Evolutionary conservation across 2,888 invertebrate species (phyloP), one percentile per base, ranked within the genome.

Genomic region (Cheiracanthium punctorium): DNA sequence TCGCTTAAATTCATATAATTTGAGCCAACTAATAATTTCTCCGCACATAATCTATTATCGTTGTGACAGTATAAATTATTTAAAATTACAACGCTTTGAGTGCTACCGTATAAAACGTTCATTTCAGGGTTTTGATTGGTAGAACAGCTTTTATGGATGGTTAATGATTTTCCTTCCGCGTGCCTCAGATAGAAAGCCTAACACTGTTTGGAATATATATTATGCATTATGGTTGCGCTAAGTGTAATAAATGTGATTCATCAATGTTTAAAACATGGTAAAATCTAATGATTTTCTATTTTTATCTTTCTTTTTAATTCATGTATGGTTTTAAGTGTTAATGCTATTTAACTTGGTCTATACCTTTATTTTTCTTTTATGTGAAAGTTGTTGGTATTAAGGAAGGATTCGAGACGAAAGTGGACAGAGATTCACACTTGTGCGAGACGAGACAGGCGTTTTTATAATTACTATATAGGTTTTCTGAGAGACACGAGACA

Each of bases 11-110:
- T 48, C 43, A 48, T 48, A 48, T 48, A 48, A 48, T 48, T 48
- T 48, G 14, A 17, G 14, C 43, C 7, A 17, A 17, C 1, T 48
- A 48, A 48, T 48, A 48, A 48, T 10, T 48, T 48, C 43, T 48
- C 43, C 43, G 5, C 43, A 17, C 43, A 48, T 17, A 48, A 48
- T 48, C 43, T 48, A 48, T 48, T 48, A 48, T 48, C 14, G 43
- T 17, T 48, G 43, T 48, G 43, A 48, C 43, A 48, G 43, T 48
- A 48, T 48, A 48, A 48, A 48, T 48, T 48, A 48, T 48, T 48
- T 48, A 48, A 48, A 48, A 48, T 48, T 48, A 48, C 43, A 12
- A 48, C 43, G 43, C 43, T 48, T 48, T 48, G 43, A 48, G 43
- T 48, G 43, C 43, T 17, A 48, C 43, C 14, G 43, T 17, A 48